Evolutionary conservation across 1,140 invertebrate genomes (phyloP).

Genomic region (Agrypnia vestita): DNA sequence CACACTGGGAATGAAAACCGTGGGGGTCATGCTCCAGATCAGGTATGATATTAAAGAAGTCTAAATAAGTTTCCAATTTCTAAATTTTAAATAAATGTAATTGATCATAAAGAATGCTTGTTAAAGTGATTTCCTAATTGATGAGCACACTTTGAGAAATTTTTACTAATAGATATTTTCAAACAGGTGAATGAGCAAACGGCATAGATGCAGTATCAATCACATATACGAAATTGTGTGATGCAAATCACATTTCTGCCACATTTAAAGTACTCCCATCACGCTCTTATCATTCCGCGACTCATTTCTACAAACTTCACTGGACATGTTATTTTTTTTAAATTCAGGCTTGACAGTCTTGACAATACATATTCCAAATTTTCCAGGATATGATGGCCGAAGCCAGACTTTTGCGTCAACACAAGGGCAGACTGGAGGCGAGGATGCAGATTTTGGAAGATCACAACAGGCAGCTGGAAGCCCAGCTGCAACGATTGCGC

Average conservation of each 20-base stretch:
- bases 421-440: constrained; percentile 95
- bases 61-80: too few species aligned
- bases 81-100: neutral
- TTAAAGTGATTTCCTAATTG: too few species aligned
- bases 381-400: constrained; percentile 93
- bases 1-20: constrained; percentile 67
- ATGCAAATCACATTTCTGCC: too few species aligned
- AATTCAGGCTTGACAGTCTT: too few species aligned
- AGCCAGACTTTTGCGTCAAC: constrained; percentile 91
- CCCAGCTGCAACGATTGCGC: constrained; percentile 87
- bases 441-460: constrained; percentile 98
- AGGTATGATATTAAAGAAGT: constrained; percentile 64
- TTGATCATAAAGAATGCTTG: neutral
- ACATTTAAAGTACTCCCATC: too few species aligned
- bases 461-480: constrained; percentile 93
- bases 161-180: neutral
- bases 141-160: too few species aligned
- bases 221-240: too few species aligned
- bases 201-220: too few species aligned
- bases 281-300: too few species aligned
- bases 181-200: too few species aligned
- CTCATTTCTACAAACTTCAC: too few species aligned
- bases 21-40: constrained; percentile 67
- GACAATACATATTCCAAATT: neutral
- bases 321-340: too few species aligned